Conservation (phyloP, 2,113 vertebrate species). For the Coryphaenoides rupestris region DNA sequence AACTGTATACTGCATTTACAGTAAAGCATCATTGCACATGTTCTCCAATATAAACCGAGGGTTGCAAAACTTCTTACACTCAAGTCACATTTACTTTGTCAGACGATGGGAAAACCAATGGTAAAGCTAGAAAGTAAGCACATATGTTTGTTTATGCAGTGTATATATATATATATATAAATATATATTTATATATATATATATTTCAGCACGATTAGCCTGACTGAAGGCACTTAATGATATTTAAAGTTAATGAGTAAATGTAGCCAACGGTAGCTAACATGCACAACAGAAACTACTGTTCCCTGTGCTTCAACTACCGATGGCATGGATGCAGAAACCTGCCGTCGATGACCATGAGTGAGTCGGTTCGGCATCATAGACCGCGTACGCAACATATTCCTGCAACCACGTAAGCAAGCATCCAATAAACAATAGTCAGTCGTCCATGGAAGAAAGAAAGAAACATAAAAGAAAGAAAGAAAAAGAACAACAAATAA, state of each 20-base stretch:
- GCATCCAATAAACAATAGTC: slow-evolving; percentile 3
- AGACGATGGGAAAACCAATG: slow-evolving; percentile 28
- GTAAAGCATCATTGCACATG: slow-evolving; percentile 42
- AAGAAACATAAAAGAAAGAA: background rate
- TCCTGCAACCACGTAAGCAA: too few species aligned
- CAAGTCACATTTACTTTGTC: slow-evolving; percentile 4
- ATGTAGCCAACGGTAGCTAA: slow-evolving; percentile 29
- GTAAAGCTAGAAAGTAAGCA: slow-evolving; percentile 3
- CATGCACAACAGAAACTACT: slow-evolving; percentile 15
- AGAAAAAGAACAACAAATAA: background rate
- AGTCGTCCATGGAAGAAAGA: slow-evolving; percentile 5
- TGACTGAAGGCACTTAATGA: slow-evolving; percentile 69
- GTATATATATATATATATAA: slow-evolving; percentile 30
- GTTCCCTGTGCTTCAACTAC: slow-evolving; percentile 10
- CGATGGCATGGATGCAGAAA: slow-evolving; percentile 10
- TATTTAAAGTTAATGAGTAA: slow-evolving; percentile 24
- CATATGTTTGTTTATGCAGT: slow-evolving; percentile 17
- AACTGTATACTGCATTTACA: slow-evolving; percentile 37
- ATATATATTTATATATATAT: slow-evolving; percentile 25
- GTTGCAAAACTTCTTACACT: slow-evolving; percentile 27
- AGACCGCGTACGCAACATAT: background rate
- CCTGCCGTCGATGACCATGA: background rate
- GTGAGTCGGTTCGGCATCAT: background rate
- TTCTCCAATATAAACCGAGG: slow-evolving; percentile 33
- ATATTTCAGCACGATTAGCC: slow-evolving; percentile 57